phyloP scores from a whole-genome alignment of 30 jellyfish, hydroid and myxozoan species.

The Nemopilema nomurai region DNA sequence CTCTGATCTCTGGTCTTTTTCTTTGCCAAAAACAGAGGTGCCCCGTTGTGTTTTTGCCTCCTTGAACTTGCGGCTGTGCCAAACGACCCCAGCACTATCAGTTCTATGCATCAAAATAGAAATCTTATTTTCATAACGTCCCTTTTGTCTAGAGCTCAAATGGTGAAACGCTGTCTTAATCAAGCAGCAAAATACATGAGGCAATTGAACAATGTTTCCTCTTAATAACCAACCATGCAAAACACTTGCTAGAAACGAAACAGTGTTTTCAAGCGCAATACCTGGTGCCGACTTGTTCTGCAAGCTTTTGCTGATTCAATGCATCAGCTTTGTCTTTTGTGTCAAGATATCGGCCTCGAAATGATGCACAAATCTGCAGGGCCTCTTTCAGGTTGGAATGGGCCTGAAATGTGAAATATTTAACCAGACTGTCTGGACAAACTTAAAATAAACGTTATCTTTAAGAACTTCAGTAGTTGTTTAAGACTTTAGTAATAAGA shows the following conservation, averaged over 20 bases:
- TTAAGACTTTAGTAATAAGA: no score
- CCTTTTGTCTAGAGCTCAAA: no score
- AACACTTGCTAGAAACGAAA: no score
- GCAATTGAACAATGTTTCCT: no score
- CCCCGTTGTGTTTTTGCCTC: slow-evolving; percentile 79
- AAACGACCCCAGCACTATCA: slow-evolving; percentile 67
- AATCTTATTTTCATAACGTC: no score
- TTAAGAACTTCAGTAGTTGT: background rate
- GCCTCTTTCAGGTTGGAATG: slow-evolving; percentile 68
- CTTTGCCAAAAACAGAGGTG: slow-evolving; percentile 48
- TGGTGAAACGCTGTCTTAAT: no score
- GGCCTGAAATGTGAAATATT: slow-evolving; percentile 49
- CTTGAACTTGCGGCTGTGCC: slow-evolving; percentile 75
- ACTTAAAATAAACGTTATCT: background rate
- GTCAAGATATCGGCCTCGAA: slow-evolving; percentile 82
- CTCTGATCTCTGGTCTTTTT: slow-evolving; percentile 41
- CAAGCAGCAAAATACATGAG: no score
- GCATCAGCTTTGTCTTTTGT: slow-evolving; percentile 86
- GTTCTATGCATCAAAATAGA: slow-evolving; percentile 45
- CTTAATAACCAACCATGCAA: no score
- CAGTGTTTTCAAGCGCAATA: background rate
- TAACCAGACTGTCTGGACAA: background rate
- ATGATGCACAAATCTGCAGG: slow-evolving; percentile 84
- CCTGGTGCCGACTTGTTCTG: slow-evolving; percentile 72
- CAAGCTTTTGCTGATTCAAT: slow-evolving; percentile 59